Conservation (phyloP, 35 echinoderm and acorn worm species). For the Heliocidaris tuberculata region DNA sequence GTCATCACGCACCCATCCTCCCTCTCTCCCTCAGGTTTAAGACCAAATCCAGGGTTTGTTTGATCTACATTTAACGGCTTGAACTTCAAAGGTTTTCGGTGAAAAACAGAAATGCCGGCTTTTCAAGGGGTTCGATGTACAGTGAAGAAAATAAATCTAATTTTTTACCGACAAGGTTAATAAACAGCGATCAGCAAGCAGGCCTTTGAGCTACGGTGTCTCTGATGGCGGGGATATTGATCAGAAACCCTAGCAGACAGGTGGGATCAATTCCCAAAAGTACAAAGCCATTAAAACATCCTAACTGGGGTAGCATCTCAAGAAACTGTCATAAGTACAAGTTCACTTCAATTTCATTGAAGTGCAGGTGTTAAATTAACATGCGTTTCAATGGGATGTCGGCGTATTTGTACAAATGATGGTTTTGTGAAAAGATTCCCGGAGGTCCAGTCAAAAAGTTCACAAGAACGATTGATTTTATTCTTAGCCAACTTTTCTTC, state of each 20-base stretch:
- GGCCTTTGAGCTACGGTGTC: background rate
- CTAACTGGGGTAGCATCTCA: background rate
- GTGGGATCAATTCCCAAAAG: background rate
- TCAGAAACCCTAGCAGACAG: background rate
- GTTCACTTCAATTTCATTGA: too few species aligned
- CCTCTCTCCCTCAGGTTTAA: background rate
- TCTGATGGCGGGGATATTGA: background rate
- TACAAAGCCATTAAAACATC: background rate
- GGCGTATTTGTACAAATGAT: too few species aligned
- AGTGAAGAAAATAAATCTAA: background rate
- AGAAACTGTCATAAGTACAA: too few species aligned
- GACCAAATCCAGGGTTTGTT: background rate
- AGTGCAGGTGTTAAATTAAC: too few species aligned
- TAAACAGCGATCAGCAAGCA: background rate
- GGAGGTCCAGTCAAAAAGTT: too few species aligned
- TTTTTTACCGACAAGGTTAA: background rate
- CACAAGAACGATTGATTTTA: too few species aligned
- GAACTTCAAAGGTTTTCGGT: background rate
- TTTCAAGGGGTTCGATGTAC: background rate
- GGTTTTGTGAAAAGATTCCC: too few species aligned
- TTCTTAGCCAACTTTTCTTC: too few species aligned
- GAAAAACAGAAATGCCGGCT: background rate
- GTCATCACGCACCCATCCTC: background rate
- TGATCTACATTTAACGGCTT: background rate
- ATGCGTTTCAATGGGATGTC: too few species aligned